Percentiles rank a stretch among this genome's conserved stretches.
Conservation (phyloP, 1,140 invertebrate species). For the Drosophila santomea region DNA sequence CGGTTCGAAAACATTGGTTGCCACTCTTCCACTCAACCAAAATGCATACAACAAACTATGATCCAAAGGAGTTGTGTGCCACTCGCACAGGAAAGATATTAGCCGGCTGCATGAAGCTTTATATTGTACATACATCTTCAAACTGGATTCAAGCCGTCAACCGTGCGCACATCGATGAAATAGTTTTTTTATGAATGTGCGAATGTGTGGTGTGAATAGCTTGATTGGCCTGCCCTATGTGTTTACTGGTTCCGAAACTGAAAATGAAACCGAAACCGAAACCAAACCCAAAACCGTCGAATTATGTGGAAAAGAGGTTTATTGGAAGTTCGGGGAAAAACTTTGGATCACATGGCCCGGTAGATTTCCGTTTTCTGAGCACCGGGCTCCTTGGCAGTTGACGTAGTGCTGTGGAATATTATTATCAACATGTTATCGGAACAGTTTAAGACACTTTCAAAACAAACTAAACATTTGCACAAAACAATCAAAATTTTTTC, state of each 20-base stretch:
- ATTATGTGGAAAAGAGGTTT: conserved; percentile 1
- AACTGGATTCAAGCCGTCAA: conserved; percentile 17
- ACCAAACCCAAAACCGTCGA: not conserved
- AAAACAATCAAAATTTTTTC: conserved; percentile 43
- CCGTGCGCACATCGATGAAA: not conserved
- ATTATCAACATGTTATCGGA: conserved; percentile 45
- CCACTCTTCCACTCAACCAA: not conserved
- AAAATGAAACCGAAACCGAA: too few relatives aligned
- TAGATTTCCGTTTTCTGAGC: conserved; percentile 1
- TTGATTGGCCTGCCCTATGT: not conserved
- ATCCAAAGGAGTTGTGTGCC: conserved; percentile 13
- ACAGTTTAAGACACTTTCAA: conserved; percentile 31
- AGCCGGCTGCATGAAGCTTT: conserved; percentile 2
- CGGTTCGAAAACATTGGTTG: not conserved
- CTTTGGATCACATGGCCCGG: conserved; percentile 20
- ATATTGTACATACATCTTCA: conserved; percentile 5
- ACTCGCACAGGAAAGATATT: not conserved
- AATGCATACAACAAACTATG: conserved; percentile 4
- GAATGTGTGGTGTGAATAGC: not conserved
- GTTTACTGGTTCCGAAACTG: not conserved
- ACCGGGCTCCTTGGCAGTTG: conserved; percentile 1
- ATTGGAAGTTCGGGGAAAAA: not conserved
- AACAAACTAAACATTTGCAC: conserved; percentile 43
- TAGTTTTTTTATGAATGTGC: not conserved
- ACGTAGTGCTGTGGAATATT: conserved; percentile 20